Conservation (phyloP, 2,113 vertebrate genomes). For the Illadopsis cleaveri region DNA sequence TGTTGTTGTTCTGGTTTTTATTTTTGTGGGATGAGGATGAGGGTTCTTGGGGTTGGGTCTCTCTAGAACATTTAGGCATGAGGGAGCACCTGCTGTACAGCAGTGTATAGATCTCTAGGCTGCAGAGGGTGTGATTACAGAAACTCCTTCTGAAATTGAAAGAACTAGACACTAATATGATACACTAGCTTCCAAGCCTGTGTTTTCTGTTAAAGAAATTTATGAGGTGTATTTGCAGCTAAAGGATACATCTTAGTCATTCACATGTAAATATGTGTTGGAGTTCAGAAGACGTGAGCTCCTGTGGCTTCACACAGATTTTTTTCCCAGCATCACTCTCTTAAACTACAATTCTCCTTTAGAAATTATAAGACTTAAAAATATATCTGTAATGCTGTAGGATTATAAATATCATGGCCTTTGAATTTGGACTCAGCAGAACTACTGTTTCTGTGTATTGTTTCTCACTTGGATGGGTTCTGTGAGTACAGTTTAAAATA, state of each 20-base stretch:
- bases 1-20: too few relatives aligned
- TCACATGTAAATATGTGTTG: background rate
- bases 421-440: background rate
- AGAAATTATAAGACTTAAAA: background rate
- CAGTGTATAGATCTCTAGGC: background rate
- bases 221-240: background rate
- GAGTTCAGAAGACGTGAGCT: background rate
- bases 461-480: background rate
- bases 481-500: conserved; percentile 31
- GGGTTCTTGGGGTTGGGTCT: background rate
- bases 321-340: background rate
- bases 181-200: background rate
- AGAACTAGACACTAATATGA: background rate
- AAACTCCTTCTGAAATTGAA: background rate
- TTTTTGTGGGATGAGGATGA: fast-evolving
- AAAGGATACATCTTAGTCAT: background rate
- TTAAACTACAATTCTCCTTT: background rate
- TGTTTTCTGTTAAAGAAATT: background rate
- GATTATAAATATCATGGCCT: background rate
- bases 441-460: background rate
- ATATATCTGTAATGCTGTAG: background rate
- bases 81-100: background rate
- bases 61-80: too few relatives aligned
- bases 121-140: background rate
- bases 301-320: background rate